These are phyloP conservation scores for Dreissena polymorpha DNA, from an alignment of 1,140 invertebrate genomes.

Conservation along the genomic window DNA sequence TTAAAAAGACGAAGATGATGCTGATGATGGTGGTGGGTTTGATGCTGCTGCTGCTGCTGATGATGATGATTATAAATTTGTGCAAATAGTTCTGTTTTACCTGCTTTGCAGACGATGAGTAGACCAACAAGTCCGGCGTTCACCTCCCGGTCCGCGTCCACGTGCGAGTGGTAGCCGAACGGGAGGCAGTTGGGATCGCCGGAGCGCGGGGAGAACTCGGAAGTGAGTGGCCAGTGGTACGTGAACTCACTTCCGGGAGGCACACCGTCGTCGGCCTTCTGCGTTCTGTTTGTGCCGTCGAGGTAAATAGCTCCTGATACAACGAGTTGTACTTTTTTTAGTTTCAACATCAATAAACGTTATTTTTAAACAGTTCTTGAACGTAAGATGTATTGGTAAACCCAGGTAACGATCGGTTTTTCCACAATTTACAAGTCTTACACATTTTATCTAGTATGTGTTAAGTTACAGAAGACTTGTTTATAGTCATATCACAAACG, in stretches of 20 bases:
- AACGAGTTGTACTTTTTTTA: too few species aligned
- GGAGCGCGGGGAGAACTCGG: conserved; percentile 65
- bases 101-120: conserved; percentile 70
- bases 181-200: conserved; percentile 72
- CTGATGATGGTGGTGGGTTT: too few species aligned
- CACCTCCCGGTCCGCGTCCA: conserved; percentile 65
- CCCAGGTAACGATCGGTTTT: too few species aligned
- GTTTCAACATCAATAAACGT: too few species aligned
- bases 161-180: conserved; percentile 75
- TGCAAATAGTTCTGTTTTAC: conserved; percentile 40
- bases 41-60: too few species aligned
- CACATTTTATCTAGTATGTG: too few species aligned
- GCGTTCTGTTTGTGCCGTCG: conserved; percentile 62
- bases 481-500: too few species aligned
- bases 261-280: conserved; percentile 72
- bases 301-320: conserved; percentile 71
- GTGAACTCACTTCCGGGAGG: conserved; percentile 61
- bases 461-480: too few species aligned
- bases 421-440: too few species aligned
- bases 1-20: too few species aligned
- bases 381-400: too few species aligned
- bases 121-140: conserved; percentile 70
- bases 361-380: too few species aligned
- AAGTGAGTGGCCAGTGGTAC: conserved; percentile 66
- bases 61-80: not conserved